Percentiles rank a stretch among this genome's conserved stretches.
These are phyloP conservation scores for Rhagoletis zephyria DNA, from an alignment of 1,140 invertebrate genomes.

Conservation along the genomic window DNA sequence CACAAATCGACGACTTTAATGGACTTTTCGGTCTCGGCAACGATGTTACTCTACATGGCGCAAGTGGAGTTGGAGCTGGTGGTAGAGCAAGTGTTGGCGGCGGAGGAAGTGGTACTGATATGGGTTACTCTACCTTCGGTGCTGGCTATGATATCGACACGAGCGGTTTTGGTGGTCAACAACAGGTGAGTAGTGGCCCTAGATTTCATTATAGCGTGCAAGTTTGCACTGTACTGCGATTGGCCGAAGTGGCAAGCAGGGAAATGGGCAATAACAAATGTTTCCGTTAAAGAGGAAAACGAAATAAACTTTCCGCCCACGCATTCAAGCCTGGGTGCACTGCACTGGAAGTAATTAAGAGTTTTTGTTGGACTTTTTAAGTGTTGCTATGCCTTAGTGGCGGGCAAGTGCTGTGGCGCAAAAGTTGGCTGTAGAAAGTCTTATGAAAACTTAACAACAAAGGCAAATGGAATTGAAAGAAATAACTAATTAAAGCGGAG, in stretches of 20 bases:
- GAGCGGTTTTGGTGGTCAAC: conserved; percentile 23
- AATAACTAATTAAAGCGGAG: conserved; percentile 28
- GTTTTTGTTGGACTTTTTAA: background rate
- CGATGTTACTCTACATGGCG: background rate
- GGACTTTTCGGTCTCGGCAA: conserved; percentile 34
- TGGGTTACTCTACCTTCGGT: background rate
- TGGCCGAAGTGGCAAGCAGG: no score
- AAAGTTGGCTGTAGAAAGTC: background rate
- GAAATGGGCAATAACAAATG: no score
- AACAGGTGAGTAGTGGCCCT: conserved; percentile 35
- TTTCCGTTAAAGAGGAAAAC: no score
- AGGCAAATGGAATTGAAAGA: conserved; percentile 13
- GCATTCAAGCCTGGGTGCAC: no score
- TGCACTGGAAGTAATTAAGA: background rate
- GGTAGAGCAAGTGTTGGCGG: background rate
- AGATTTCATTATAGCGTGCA: background rate
- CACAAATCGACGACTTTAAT: conserved; percentile 49
- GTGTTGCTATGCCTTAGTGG: background rate
- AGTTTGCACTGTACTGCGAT: no score
- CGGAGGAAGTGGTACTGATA: background rate
- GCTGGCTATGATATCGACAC: conserved; percentile 25
- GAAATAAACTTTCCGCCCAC: no score
- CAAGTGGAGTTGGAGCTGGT: background rate
- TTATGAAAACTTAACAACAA: background rate
- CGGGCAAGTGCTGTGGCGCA: conserved; percentile 3